phyloP scores from a whole-genome alignment of 2,888 invertebrate species.

The Marronus borbonicus region DNA sequence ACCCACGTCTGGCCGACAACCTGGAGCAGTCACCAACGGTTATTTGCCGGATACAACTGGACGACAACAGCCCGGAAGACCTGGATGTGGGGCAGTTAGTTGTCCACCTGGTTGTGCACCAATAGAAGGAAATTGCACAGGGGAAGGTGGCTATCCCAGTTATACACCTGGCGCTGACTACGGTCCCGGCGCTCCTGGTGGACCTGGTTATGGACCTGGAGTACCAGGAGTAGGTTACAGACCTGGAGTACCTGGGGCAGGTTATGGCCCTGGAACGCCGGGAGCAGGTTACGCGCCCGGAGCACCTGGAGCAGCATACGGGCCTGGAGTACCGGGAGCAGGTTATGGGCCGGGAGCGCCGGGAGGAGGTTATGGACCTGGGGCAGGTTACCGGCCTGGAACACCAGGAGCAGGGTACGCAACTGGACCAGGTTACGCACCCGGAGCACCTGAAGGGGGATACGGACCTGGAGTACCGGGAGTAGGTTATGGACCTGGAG shows the following conservation, averaged over 20 bases:
- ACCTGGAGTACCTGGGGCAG: constrained; percentile 14
- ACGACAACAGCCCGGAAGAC: constrained; percentile 6
- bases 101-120: constrained; percentile 20
- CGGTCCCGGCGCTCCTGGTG: constrained; percentile 13
- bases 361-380: not conserved
- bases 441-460: constrained; percentile 4
- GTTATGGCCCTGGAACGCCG: constrained; percentile 11
- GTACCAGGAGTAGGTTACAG: constrained; percentile 9
- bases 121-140: constrained; percentile 2
- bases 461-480: too few species aligned
- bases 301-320: not conserved
- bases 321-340: constrained; percentile 46
- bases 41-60: constrained; percentile 21
- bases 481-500: too few species aligned
- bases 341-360: not conserved
- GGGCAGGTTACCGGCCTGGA: not conserved
- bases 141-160: not conserved
- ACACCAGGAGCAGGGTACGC: constrained; percentile 12
- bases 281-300: constrained; percentile 41
- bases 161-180: not conserved
- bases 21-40: not conserved
- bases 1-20: not conserved
- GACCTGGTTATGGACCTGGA: constrained; percentile 14
- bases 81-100: constrained; percentile 29
- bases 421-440: constrained; percentile 45